These are phyloP conservation scores for Trichonephila clavipes DNA, from an alignment of 1,140 invertebrate species.

Conservation along the genomic window DNA sequence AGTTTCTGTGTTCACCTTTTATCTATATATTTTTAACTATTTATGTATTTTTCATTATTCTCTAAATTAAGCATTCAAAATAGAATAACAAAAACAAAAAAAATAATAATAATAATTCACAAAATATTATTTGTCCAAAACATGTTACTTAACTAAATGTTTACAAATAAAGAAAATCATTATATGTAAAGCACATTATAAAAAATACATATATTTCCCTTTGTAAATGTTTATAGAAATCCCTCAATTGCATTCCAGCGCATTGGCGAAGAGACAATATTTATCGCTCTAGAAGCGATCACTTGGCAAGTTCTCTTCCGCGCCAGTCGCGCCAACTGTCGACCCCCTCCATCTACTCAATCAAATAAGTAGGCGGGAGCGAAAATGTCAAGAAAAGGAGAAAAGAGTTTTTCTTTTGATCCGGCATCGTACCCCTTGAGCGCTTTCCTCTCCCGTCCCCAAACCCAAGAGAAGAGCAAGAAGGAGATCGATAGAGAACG, in stretches of 20 bases:
- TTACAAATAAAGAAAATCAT: no score
- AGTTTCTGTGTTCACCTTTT: no score
- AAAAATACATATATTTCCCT: no score
- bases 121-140: no score
- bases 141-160: no score
- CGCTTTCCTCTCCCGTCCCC: conserved; percentile 2
- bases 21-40: no score
- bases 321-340: conserved; percentile 44
- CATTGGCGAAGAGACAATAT: not conserved
- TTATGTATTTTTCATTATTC: no score
- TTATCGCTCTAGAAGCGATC: conserved; percentile 9
- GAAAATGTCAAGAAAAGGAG: conserved; percentile 70
- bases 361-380: conserved; percentile 67
- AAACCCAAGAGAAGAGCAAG: conserved; percentile 62
- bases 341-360: conserved; percentile 10
- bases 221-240: conserved; percentile 5
- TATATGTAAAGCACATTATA: no score
- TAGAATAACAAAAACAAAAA: no score
- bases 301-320: not conserved
- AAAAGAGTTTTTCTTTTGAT: conserved; percentile 68
- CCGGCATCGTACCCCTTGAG: conserved; percentile 33
- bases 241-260: not conserved
- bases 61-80: no score
- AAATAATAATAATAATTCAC: no score
- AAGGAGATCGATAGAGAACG: conserved; percentile 61